These are phyloP conservation scores for Micronycteris hirsuta DNA, from an alignment of 2,113 vertebrate genomes.

Conservation along the genomic window DNA sequence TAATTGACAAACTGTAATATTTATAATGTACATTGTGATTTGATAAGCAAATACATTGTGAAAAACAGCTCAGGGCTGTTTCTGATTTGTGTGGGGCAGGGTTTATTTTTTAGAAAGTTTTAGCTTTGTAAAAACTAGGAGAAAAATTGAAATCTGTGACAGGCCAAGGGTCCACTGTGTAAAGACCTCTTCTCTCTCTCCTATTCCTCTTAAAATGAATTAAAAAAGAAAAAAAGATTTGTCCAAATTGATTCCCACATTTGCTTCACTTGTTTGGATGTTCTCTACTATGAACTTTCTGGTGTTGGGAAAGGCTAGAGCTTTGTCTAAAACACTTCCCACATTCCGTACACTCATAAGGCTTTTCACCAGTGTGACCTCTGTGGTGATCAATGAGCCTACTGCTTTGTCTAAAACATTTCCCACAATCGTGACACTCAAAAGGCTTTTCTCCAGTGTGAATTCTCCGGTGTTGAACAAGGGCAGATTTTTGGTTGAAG, in stretches of 20 bases:
- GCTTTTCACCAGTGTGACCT: conserved; percentile 1
- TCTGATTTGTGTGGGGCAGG: too few species aligned
- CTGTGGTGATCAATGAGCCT: background rate
- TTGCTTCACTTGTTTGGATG: background rate
- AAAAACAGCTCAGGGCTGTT: too few species aligned
- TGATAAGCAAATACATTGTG: too few species aligned
- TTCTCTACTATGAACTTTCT: background rate
- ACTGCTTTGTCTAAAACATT: conserved; percentile 22
- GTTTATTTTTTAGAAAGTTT: too few species aligned
- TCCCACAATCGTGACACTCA: conserved; percentile 51
- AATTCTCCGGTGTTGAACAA: background rate
- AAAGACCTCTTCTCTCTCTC: too few species aligned
- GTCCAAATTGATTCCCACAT: background rate
- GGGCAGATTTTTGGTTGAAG: background rate
- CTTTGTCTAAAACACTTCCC: background rate
- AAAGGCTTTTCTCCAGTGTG: background rate
- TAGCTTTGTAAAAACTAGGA: too few species aligned
- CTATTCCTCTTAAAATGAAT: too few species aligned
- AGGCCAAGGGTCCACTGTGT: too few species aligned
- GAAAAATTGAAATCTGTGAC: too few species aligned
- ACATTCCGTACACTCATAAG: background rate
- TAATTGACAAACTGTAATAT: too few species aligned
- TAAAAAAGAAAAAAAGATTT: background rate
- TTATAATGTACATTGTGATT: too few species aligned
- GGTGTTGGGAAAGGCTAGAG: background rate